phyloP scores from a whole-genome alignment of 2,113 vertebrate genomes.

The Platysternon megacephalum region DNA sequence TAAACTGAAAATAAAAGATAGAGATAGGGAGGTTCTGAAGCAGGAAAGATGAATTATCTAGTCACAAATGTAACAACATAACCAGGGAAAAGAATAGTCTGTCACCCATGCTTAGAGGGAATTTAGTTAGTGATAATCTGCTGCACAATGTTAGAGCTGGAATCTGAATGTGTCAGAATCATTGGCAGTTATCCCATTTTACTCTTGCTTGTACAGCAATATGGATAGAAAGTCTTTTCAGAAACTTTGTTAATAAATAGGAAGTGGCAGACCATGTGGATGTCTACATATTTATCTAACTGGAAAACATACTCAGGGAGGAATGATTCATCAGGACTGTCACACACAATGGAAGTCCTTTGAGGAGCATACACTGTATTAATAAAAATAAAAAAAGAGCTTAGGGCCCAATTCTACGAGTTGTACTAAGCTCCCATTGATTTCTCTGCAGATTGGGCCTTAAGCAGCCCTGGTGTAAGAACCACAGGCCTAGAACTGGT shows the following conservation, averaged over 20 bases:
- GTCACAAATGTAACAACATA: not conserved
- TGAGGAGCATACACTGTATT: not conserved
- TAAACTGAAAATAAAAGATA: not conserved
- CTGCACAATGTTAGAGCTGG: conserved; percentile 9
- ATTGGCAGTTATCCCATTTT: conserved; percentile 2
- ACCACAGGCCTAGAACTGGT: not conserved
- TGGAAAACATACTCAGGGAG: not conserved
- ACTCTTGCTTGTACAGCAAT: conserved; percentile 30
- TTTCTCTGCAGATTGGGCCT: not conserved
- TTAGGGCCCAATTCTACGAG: not conserved
- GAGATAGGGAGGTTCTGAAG: not conserved
- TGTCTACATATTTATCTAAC: conserved; percentile 11
- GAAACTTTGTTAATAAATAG: conserved; percentile 46
- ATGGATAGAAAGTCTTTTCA: conserved; percentile 16
- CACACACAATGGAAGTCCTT: not conserved
- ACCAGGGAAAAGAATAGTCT: not conserved
- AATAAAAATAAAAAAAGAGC: rapidly evolving
- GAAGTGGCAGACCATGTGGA: conserved; percentile 12
- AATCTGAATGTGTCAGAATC: conserved; percentile 47
- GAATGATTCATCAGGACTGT: conserved; percentile 18
- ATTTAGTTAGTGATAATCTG: not conserved
- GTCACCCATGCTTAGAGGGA: not conserved
- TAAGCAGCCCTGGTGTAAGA: not conserved
- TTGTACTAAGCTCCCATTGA: not conserved
- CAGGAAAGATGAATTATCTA: not conserved